Evolutionary conservation across 37 sponge, comb jelly and placozoan genomes (phyloP), one percentile per base, ranked within the genome.

Genomic region (Crambe crambe): DNA sequence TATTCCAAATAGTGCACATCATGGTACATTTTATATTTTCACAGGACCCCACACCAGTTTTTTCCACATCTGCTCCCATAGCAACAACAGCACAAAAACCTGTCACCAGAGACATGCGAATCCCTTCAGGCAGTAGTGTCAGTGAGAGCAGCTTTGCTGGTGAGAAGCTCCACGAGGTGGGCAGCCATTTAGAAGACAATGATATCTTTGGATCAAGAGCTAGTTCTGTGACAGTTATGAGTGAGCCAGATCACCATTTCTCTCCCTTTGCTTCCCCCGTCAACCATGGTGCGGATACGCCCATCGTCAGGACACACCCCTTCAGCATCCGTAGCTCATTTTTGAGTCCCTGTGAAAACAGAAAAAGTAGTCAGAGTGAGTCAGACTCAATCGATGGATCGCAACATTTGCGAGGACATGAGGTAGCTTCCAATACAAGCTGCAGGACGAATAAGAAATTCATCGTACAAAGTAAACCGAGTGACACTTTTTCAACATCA

Each of bases 271-370:
- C 42, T 22, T 60, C 76, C 27, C 76, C 76, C 40, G 58, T 67
- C 9, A 37, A 37, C 67, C 22, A 39, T 30, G 51, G n/a, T 1
- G 69, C 22, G 25, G 26, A 30, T 17, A 75, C 56, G 60, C 85
- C 85, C 22, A 42, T 85, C 9, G 47, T 86, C 15, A 74, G 56
- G 37, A 72, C 87, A 41, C 88, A 87, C 78, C 88, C 88, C 44
- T 87, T 81, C 44, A 42, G 82, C 37, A 68, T 87, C 51, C 38
- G 62, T 18, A 54, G 56, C 31, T 73, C 74, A 29, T 22, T 32
- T 17, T 15, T 32, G 35, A 73, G 56, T 73, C n/a, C 74, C 2
- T 15, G 36, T 22, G 74, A 73, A 10, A 10, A 18, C 3, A 56
- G 36, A 2, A 54, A 47, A 54, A 20, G 35, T 6, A 73, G 56